phyloP scores from a whole-genome alignment of 92 coral and sea anemone genomes.

The Porites rus region DNA sequence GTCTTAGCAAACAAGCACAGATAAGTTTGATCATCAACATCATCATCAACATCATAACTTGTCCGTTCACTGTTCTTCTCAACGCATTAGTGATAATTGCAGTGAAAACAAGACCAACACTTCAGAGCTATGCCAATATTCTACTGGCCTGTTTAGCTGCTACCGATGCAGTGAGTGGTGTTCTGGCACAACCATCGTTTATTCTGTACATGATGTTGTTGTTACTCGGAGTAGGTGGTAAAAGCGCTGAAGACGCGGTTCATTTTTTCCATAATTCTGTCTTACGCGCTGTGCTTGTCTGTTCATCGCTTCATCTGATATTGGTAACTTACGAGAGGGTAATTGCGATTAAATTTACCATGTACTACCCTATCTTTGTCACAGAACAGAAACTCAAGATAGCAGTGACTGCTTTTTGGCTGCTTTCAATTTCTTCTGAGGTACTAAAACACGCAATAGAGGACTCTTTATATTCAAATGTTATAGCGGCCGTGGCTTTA shows the following conservation, averaged over 20 bases:
- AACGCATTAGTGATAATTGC: conserved; percentile 24
- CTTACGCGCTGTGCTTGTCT: background rate
- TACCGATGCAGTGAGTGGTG: background rate
- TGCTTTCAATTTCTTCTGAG: background rate
- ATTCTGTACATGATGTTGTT: background rate
- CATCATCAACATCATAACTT: background rate
- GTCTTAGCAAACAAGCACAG: background rate
- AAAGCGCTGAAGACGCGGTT: background rate
- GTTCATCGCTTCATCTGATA: conserved; percentile 12
- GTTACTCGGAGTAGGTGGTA: too few relatives aligned
- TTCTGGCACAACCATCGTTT: background rate
- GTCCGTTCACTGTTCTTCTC: conserved; percentile 27
- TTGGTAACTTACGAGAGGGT: conserved; percentile 26
- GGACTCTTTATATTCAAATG: too few relatives aligned
- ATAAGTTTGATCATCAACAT: background rate
- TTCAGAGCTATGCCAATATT: conserved; percentile 14
- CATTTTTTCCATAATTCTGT: background rate
- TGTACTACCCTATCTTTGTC: background rate
- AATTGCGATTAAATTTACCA: background rate
- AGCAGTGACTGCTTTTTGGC: background rate
- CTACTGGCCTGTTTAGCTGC: conserved; percentile 24
- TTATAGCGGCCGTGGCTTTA: background rate
- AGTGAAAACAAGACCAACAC: conserved; percentile 28
- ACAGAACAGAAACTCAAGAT: background rate
- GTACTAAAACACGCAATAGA: too few relatives aligned